These are phyloP conservation scores for Meloidogyne exigua DNA, from an alignment of 1,140 invertebrate species.

Conservation along the genomic window DNA sequence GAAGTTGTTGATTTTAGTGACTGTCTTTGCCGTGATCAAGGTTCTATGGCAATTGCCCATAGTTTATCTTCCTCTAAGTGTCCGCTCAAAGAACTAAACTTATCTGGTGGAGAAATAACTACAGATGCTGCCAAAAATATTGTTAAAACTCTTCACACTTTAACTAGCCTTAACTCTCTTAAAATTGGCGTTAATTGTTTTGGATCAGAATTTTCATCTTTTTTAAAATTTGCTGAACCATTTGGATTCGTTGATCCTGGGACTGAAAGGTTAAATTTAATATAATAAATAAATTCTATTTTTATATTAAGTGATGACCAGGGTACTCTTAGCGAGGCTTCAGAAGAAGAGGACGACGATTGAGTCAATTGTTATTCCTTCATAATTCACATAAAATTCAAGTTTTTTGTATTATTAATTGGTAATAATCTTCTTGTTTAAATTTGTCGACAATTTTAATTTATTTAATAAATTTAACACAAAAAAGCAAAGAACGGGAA, in stretches of 20 bases:
- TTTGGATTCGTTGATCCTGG: conserved; percentile 41
- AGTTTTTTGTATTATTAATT: too few species aligned
- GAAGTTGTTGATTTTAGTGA: conserved; percentile 57
- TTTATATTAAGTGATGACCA: conserved; percentile 49
- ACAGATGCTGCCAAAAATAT: conserved; percentile 33
- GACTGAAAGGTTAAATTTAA: conserved; percentile 39
- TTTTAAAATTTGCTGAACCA: conserved; percentile 25
- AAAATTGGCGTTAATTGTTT: conserved; percentile 46
- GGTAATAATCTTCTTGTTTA: too few species aligned
- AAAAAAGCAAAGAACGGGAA: too few species aligned
- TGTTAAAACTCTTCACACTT: conserved; percentile 15
- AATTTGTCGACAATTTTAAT: too few species aligned
- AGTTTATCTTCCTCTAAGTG: conserved; percentile 28
- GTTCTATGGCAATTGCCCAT: conserved; percentile 39
- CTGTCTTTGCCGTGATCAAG: conserved; percentile 51
- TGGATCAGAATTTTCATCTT: conserved; percentile 38
- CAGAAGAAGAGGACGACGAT: conserved; percentile 43
- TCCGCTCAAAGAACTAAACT: conserved; percentile 35
- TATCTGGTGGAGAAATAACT: conserved; percentile 51
- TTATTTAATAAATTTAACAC: too few species aligned
- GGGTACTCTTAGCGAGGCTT: conserved; percentile 38
- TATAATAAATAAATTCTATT: background rate
- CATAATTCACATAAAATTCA: too few species aligned
- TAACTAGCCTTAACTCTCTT: conserved; percentile 30
- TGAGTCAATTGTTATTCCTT: background rate